Evolutionary conservation across 37 sponge, comb jelly and placozoan species (phyloP).

Genomic region (Dysidea cf. avara): DNA sequence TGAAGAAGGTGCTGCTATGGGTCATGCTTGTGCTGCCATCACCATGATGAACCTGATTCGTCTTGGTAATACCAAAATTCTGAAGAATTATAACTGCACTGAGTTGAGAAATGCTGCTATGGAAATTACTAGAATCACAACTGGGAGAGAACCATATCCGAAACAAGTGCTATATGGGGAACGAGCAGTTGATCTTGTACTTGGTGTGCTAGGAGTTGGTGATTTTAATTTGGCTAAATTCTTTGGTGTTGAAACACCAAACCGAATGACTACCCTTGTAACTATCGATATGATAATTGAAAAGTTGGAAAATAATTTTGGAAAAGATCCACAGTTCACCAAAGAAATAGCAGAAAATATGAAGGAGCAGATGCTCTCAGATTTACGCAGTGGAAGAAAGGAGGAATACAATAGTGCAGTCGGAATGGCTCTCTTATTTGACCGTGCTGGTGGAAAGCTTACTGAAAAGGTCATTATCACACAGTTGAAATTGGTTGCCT

Average conservation of each 20-base stretch:
- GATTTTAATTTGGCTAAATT: conserved; percentile 80
- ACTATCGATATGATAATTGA: conserved; percentile 63
- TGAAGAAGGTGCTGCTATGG: conserved; percentile 87
- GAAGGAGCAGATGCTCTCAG: conserved; percentile 73
- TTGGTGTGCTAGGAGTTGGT: conserved; percentile 37
- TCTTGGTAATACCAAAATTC: too few species aligned
- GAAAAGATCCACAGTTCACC: too few species aligned
- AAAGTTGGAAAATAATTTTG: conserved; percentile 61
- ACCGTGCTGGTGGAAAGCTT: too few species aligned
- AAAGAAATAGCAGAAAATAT: conserved; percentile 49
- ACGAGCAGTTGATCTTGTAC: too few species aligned
- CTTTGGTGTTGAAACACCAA: conserved; percentile 69
- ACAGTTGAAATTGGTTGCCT: too few species aligned
- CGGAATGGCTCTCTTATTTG: conserved; percentile 70
- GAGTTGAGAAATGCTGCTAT: conserved; percentile 67
- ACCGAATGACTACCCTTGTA: too few species aligned
- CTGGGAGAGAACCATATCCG: too few species aligned
- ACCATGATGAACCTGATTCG: too few species aligned
- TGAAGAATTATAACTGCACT: conserved; percentile 72
- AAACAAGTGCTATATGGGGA: too few species aligned
- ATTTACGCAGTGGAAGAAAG: conserved; percentile 54
- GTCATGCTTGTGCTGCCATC: conserved; percentile 81
- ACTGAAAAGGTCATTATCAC: too few species aligned
- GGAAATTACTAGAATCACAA: conserved; percentile 60
- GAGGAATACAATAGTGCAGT: conserved; percentile 85